Evolutionary conservation across 2,797 vertebrate species (phyloP), one percentile per base, ranked within the genome.

Genomic region (Hirundo rustica): DNA sequence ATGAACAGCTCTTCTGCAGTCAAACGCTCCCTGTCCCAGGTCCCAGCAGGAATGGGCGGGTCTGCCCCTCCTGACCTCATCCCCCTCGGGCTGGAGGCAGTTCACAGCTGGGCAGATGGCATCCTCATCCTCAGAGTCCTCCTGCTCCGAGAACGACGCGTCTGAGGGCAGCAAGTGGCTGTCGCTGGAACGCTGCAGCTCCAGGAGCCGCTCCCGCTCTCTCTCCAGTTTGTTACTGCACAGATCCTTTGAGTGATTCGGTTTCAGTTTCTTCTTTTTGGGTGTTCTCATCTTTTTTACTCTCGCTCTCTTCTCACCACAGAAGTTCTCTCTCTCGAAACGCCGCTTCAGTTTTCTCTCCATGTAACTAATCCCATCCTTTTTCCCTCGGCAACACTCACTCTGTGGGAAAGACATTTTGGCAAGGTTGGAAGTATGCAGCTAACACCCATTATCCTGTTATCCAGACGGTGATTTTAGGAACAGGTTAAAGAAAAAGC

Each of bases 41-140:
- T 7, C 42, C 57, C 79, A 71, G 64, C 64, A 8, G 1, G 29
- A 30, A 10, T 6, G 2, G 9, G 44, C 0, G 3, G 27, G 9
- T 29, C 47, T 32, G 40, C 26, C 65, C 70, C 94, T 72, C 97
- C 98, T 91, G 77, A 99, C 99, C 99, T 99, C 99, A 44, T 99
- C 99, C 36, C 99, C 99, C 98, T 99, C 99, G 16, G 99, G 99
- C 97, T 99, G 99, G 94, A 99, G 97, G 96, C 99, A 99, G 93
- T 98, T 99, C 17, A 98, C 98, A 57, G 99, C 99, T 11, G 99
- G 99, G 94, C 99, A 99, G 98, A 99, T 97, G 38, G 99, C 99
- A 93, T 98, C 98, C 87, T 99, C 99, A 62, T 99, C 99, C 95
- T 99, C 99, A 0, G 99, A 99, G 86, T 99, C 99, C 26, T 99